Evolutionary conservation across 2,888 invertebrate genomes (phyloP), one percentile per base, ranked within the genome.

Genomic region (Tinea trinotella): DNA sequence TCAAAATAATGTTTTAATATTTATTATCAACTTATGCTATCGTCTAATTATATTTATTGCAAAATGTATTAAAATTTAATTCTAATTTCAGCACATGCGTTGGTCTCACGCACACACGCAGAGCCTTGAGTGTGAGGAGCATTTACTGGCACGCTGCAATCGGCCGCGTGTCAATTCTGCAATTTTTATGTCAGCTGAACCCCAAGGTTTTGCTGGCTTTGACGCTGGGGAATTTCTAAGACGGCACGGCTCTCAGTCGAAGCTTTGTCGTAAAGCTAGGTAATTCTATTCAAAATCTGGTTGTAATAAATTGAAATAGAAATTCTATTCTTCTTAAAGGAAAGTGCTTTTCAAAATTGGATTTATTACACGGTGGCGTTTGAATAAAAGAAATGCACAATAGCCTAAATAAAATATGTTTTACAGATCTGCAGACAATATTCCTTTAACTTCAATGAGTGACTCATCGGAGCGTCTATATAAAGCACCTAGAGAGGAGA

Each of bases 91-190:
- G 92, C 91, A 91, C 74, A 89, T 91, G 87, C 91, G 91, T 72
- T 89, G 91, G 88, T 88, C 88, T 57, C 89, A 89, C 72, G 90
- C 91, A 64, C 91, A 91, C 71, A 89, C 89, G 55, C 89, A 88
- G 60, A 89, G 89, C 67, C 78, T 89, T 64, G 89, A 89, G 77
- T 90, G 88, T 66, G 89, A 88, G 67, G 90, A 88, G 72, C 87
- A 80, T 54, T 64, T 86, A 48, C 81, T 89, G 65, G 83, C 88
- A 53, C 87, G 88, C 57, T 88, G 89, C 64, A 88, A 87, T 61
- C 88, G 94, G 59, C 92, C 93, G 58, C 89, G 94, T 55, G 93
- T 94, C 70, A 95, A 94, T 75, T 94, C 94, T 57, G 95, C 94
- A 62, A 94, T 94, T 66, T 94, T 94, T 76, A 92, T 94, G 57